Evolutionary conservation across 2,888 invertebrate species (phyloP).

Genomic region (Nemurella pictetii): DNA sequence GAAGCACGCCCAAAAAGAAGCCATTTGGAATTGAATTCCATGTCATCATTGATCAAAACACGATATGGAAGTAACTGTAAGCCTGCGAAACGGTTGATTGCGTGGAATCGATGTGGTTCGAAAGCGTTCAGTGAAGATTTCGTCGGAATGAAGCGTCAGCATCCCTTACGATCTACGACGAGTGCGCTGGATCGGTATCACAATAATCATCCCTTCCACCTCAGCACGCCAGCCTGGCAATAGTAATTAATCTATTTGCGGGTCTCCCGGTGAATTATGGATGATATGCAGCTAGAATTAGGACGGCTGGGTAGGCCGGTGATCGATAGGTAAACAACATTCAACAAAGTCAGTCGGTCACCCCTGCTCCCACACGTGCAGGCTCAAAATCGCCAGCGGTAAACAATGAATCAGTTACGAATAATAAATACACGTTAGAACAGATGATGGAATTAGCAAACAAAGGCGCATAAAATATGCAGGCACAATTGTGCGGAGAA

Average conservation of each 20-base stretch:
- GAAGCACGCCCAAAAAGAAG: not conserved
- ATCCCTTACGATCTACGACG: not conserved
- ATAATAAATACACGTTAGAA: not conserved
- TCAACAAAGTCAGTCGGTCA: constrained; percentile 21
- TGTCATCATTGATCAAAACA: not conserved
- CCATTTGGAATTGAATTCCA: not conserved
- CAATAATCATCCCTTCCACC: not conserved
- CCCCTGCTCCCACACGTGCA: not conserved
- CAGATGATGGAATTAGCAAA: not conserved
- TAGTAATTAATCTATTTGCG: constrained; percentile 13
- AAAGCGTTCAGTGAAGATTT: not conserved
- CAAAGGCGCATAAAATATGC: not conserved
- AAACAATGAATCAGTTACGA: not conserved
- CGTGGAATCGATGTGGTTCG: not conserved
- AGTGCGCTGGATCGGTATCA: not conserved
- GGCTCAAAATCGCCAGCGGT: not conserved
- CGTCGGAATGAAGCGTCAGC: not conserved
- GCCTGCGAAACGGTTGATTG: not conserved
- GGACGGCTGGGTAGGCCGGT: not conserved
- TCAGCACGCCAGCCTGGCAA: not conserved
- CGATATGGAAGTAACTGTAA: not conserved
- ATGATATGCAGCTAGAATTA: not conserved
- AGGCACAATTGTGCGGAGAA: not conserved
- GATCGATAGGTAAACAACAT: constrained; percentile 25
- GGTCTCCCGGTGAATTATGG: not conserved